phyloP scores from a whole-genome alignment of 92 coral and sea anemone species.

The Heteractis magnifica region DNA sequence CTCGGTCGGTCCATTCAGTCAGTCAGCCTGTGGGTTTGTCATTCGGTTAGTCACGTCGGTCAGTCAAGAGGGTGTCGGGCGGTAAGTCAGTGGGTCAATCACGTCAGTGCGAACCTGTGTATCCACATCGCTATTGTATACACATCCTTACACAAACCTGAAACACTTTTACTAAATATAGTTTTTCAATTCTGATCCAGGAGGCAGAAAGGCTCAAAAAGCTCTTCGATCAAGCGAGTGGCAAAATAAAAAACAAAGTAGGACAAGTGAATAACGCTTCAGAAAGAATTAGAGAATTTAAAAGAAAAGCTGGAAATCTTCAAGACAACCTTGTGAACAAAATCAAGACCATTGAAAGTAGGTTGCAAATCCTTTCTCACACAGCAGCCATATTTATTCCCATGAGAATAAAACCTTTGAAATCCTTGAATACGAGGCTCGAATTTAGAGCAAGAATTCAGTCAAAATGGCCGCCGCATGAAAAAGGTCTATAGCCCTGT shows the following conservation, averaged over 20 bases:
- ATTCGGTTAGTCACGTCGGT: not conserved
- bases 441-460: not conserved
- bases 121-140: too few species aligned
- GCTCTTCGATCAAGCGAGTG: constrained; percentile 50
- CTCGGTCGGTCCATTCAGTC: not conserved
- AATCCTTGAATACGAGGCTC: too few species aligned
- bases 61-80: not conserved
- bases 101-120: too few species aligned
- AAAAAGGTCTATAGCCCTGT: too few species aligned
- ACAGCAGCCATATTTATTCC: too few species aligned
- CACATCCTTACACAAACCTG: too few species aligned
- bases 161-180: not conserved
- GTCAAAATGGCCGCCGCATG: too few species aligned
- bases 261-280: constrained; percentile 58
- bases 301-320: constrained; percentile 28
- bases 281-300: constrained; percentile 41
- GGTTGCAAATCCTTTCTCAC: not conserved
- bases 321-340: constrained; percentile 39
- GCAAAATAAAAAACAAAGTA: constrained; percentile 41
- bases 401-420: too few species aligned
- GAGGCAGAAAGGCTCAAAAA: constrained; percentile 59
- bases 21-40: not conserved
- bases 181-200: constrained; percentile 24
- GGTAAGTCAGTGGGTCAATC: not conserved
- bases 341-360: constrained; percentile 51